A percentile compares a stretch with the other conserved stretches of the same genome.
phyloP scores from a whole-genome alignment of 2,113 vertebrate genomes.

The Boleophthalmus pectinirostris region DNA sequence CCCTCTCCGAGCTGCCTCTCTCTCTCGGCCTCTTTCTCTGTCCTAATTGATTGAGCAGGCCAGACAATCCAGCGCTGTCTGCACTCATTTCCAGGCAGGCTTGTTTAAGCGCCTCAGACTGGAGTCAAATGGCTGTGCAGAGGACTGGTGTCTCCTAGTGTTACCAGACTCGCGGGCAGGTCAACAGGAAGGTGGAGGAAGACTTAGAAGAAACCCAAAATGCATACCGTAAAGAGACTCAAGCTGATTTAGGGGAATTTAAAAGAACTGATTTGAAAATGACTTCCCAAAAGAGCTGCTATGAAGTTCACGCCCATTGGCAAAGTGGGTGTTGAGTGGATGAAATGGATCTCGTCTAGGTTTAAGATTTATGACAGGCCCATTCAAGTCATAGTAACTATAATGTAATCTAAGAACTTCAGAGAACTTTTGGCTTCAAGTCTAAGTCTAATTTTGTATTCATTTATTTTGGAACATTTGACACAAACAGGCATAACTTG shows the following conservation, averaged over 20 bases:
- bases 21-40: constrained; percentile 42
- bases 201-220: constrained; percentile 34
- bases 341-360: neutral
- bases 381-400: neutral
- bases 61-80: constrained; percentile 66
- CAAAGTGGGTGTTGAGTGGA: neutral
- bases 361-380: neutral
- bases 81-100: constrained; percentile 75
- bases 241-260: constrained; percentile 1
- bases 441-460: no score
- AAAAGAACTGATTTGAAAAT: neutral
- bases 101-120: constrained; percentile 69
- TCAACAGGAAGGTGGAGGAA: constrained; percentile 18
- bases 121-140: constrained; percentile 69
- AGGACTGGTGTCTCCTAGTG: constrained; percentile 59
- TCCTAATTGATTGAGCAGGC: constrained; percentile 69
- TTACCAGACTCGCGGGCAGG: constrained; percentile 52
- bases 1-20: constrained; percentile 13
- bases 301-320: neutral
- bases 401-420: neutral
- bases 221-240: constrained; percentile 12
- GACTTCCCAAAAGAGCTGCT: neutral
- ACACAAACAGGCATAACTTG: no score
- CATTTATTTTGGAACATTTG: no score
- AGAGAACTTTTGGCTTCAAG: neutral